A percentile compares a stretch with the other conserved stretches of the same genome.
These are phyloP conservation scores for Paedocypris micromegethes DNA, from an alignment of 2,797 vertebrate genomes.

Conservation along the genomic window DNA sequence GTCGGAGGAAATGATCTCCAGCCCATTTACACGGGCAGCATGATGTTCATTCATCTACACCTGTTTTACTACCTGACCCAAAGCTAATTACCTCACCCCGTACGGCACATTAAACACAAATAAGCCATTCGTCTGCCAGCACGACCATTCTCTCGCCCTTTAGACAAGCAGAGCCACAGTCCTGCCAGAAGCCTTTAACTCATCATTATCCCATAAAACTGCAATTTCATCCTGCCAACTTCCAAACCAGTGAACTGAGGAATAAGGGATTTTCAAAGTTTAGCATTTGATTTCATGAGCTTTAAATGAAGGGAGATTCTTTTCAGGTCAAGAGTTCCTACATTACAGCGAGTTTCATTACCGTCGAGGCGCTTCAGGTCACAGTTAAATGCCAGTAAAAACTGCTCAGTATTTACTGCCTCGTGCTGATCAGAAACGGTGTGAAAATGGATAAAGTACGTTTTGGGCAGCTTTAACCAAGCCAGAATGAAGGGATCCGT, in stretches of 20 bases:
- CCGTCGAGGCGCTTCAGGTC: neutral
- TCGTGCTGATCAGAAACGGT: too few species aligned
- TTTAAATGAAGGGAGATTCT: slow-evolving; percentile 32
- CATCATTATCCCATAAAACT: slow-evolving; percentile 71
- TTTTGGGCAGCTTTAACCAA: too few species aligned
- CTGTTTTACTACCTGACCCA: slow-evolving; percentile 75
- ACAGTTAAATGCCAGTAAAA: neutral
- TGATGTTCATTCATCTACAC: slow-evolving; percentile 64
- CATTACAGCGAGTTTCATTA: slow-evolving; percentile 11
- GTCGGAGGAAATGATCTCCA: slow-evolving; percentile 6
- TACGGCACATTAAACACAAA: slow-evolving; percentile 78
- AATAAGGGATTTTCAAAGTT: slow-evolving; percentile 56
- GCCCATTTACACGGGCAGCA: slow-evolving; percentile 69
- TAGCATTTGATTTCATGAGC: slow-evolving; percentile 37
- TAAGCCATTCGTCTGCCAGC: slow-evolving; percentile 70
- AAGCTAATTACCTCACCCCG: slow-evolving; percentile 76
- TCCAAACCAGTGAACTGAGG: slow-evolving; percentile 64
- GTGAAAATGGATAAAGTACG: too few species aligned
- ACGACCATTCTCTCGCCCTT: slow-evolving; percentile 62
- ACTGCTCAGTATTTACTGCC: too few species aligned
- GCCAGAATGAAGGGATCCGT: too few species aligned
- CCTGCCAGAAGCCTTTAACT: slow-evolving; percentile 68
- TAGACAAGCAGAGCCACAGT: slow-evolving; percentile 59
- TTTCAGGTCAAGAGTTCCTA: slow-evolving; percentile 35
- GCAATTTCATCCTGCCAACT: slow-evolving; percentile 74